Conservation (phyloP, 2,113 vertebrate genomes). For the Equus quagga region DNA sequence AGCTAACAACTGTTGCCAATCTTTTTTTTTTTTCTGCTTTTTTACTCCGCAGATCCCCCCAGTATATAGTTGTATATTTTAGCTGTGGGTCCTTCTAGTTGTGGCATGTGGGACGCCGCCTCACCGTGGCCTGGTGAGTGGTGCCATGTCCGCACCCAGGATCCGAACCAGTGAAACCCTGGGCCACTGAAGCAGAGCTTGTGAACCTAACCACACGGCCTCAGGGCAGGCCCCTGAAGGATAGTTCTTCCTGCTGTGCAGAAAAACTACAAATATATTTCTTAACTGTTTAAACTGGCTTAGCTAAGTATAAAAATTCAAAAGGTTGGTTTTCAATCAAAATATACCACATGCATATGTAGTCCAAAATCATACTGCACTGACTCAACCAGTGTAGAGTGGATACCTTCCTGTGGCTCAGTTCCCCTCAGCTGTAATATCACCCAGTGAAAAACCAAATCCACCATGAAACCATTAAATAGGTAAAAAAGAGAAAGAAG, state of each 20-base stretch:
- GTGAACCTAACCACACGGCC: no score
- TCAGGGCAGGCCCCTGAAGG: no score
- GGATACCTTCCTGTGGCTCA: background rate
- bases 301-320: background rate
- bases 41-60: no score
- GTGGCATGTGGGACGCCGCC: no score
- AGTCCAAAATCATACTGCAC: background rate
- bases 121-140: no score
- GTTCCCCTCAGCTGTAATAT: background rate
- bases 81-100: no score
- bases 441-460: background rate
- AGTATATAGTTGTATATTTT: no score
- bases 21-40: no score
- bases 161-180: no score
- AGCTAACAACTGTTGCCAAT: no score
- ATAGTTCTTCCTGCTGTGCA: background rate
- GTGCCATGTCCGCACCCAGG: no score
- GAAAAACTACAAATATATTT: background rate
- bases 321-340: background rate
- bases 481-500: background rate
- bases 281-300: background rate
- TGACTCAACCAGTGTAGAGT: rapidly evolving
- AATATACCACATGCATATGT: background rate
- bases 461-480: background rate
- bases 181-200: no score